A percentile compares a stretch with the other conserved stretches of the same genome.
phyloP scores from a whole-genome alignment of 2,113 vertebrate species.

The Alectura lathami region DNA sequence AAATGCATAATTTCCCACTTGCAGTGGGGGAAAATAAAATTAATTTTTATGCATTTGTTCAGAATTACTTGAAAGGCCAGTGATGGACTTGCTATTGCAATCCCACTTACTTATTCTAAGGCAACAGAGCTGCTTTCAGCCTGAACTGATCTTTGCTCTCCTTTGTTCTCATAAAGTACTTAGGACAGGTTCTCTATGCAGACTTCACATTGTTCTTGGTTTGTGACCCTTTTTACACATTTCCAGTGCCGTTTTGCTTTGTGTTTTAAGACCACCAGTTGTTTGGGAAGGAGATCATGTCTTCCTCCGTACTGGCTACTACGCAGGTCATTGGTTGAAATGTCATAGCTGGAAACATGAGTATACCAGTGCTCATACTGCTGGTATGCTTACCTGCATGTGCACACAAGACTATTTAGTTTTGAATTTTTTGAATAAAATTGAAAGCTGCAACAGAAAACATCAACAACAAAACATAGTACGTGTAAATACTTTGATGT shows the following conservation, averaged over 20 bases:
- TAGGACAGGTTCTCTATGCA: not conserved
- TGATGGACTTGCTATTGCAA: not conserved
- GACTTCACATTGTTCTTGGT: not conserved
- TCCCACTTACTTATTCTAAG: not conserved
- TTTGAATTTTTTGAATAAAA: not conserved
- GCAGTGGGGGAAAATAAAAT: accelerated
- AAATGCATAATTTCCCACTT: not conserved
- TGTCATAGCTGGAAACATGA: not conserved
- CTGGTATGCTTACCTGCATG: not conserved
- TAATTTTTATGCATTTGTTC: not conserved
- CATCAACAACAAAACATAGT: not conserved
- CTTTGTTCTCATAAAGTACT: not conserved
- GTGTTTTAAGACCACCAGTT: not conserved
- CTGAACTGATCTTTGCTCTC: not conserved
- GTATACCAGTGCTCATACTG: not conserved
- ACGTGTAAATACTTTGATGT: not conserved
- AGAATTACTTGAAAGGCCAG: not conserved
- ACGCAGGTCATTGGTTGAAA: not conserved
- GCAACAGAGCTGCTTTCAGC: not conserved
- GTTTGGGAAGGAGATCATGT: not conserved
- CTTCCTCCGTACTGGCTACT: accelerated
- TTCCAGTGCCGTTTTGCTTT: not conserved
- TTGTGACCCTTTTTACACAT: not conserved
- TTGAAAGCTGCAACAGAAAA: not conserved
- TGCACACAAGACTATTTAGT: not conserved